A percentile compares a stretch with the other conserved stretches of the same genome.
Conservation (phyloP, 2,888 invertebrate genomes). For the Caenorhabditis becei region DNA sequence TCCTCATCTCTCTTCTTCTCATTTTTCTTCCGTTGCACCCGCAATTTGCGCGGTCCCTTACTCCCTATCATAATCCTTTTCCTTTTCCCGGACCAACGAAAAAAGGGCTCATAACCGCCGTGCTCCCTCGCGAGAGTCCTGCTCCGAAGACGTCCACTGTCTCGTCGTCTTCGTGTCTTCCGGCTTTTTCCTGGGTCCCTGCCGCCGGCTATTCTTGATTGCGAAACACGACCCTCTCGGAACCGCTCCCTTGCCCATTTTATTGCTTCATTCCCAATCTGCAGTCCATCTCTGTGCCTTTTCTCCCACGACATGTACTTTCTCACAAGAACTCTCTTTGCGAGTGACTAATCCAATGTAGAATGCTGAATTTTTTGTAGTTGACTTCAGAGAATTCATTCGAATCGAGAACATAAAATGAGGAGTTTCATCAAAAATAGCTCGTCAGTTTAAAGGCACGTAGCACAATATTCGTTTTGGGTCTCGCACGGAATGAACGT, state of each 20-base stretch:
- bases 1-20: neutral
- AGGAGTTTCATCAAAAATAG: neutral
- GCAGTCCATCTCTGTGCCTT: constrained; percentile 14
- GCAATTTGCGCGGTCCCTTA: constrained; percentile 9
- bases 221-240: constrained; percentile 54
- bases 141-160: constrained; percentile 31
- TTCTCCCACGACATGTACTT: neutral
- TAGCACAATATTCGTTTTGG: neutral
- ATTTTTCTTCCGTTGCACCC: neutral
- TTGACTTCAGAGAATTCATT: too few species aligned
- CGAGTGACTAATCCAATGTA: neutral
- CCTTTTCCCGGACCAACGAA: constrained; percentile 7
- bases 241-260: constrained; percentile 24
- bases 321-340: neutral
- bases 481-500: constrained; percentile 5
- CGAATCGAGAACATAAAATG: neutral
- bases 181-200: constrained; percentile 14
- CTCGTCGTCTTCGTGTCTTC: constrained; percentile 34
- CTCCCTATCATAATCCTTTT: constrained; percentile 50
- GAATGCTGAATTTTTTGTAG: neutral
- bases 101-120: constrained; percentile 48
- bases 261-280: constrained; percentile 33
- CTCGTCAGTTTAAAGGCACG: constrained; percentile 1
- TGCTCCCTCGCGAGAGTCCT: constrained; percentile 22
- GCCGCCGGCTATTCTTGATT: constrained; percentile 55